A percentile compares a stretch with the other conserved stretches of the same genome.
phyloP scores from a whole-genome alignment of 2,113 vertebrate genomes.

The Microcebus jonahi region DNA sequence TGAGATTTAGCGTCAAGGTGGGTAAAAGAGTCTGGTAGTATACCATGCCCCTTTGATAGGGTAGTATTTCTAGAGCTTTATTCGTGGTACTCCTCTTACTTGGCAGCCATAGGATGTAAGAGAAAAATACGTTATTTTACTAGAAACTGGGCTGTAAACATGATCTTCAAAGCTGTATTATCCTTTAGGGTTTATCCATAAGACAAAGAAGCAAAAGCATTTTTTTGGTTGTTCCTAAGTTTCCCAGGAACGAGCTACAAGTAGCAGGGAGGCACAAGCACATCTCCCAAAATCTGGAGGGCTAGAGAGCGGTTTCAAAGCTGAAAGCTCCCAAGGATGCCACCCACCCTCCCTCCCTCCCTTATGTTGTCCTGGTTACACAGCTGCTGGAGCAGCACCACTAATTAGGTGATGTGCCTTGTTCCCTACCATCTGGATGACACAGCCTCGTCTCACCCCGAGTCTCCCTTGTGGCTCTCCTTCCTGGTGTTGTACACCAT shows the following conservation, averaged over 20 bases:
- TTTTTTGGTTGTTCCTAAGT: background rate
- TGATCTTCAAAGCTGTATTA: background rate
- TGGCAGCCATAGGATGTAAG: background rate
- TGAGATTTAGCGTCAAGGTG: background rate
- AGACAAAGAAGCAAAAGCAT: background rate
- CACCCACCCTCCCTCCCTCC: no score
- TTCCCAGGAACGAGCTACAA: background rate
- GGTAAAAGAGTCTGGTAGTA: background rate
- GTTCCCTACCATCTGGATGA: background rate
- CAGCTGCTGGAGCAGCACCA: background rate
- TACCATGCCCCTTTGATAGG: background rate
- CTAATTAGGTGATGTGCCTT: background rate
- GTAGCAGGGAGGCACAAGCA: background rate
- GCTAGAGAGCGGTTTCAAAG: no score
- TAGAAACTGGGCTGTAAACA: background rate
- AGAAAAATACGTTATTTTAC: background rate
- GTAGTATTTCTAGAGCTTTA: background rate
- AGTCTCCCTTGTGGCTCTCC: background rate
- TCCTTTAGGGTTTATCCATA: background rate
- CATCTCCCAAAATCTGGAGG: background rate
- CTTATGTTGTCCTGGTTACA: background rate
- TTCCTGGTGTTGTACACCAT: background rate
- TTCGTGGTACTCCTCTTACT: background rate
- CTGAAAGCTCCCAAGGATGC: fast-evolving
- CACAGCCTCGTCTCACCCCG: background rate